Evolutionary conservation across 2,113 vertebrate genomes (phyloP).

Genomic region (Tachuris rubrigastra): DNA sequence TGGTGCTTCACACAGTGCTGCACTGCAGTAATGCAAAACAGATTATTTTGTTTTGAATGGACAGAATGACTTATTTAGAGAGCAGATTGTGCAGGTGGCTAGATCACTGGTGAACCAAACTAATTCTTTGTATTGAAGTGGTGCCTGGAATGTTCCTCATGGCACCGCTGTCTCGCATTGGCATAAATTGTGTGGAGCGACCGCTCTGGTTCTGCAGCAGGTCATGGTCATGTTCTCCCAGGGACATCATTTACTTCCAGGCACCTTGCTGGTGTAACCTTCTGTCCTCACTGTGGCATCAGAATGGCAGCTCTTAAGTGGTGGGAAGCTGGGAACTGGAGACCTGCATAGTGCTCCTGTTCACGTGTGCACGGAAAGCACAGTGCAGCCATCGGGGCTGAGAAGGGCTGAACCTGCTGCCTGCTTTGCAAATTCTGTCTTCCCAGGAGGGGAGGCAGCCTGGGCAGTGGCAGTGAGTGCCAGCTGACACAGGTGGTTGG

Average conservation of each 20-base stretch:
- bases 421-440: background rate
- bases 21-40: background rate
- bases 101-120: background rate
- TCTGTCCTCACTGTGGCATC: background rate
- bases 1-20: background rate
- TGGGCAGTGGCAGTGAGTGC: rapidly evolving
- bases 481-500: background rate
- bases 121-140: background rate
- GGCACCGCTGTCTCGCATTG: background rate
- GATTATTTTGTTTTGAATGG: background rate
- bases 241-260: rapidly evolving
- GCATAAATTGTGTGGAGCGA: rapidly evolving
- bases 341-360: rapidly evolving
- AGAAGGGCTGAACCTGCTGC: background rate
- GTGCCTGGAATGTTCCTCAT: background rate
- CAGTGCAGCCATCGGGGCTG: rapidly evolving
- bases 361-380: rapidly evolving
- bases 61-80: background rate
- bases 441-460: background rate
- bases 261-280: background rate
- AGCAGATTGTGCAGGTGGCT: background rate
- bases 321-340: background rate
- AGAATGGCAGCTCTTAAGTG: background rate
- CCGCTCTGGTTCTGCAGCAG: background rate
- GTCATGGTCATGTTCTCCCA: background rate